A percentile compares a stretch with the other conserved stretches of the same genome.
Evolutionary conservation across 1,140 invertebrate genomes (phyloP).

Genomic region (Heliconius congener): DNA sequence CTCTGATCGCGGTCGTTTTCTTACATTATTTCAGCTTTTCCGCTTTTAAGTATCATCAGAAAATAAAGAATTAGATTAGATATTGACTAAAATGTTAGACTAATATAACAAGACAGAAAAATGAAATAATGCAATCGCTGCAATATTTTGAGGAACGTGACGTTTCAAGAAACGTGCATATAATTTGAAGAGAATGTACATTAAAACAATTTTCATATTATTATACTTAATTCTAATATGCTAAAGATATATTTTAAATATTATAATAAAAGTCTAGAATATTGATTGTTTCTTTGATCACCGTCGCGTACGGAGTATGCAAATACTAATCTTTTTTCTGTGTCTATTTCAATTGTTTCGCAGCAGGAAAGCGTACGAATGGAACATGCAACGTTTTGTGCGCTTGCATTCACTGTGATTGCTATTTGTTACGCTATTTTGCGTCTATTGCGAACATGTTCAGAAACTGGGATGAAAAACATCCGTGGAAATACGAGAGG

Average conservation of each 20-base stretch:
- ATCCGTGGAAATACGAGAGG: slow-evolving; percentile 1
- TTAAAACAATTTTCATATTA: too few relatives aligned
- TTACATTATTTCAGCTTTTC: too few relatives aligned
- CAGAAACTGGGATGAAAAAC: neutral
- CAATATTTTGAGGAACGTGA: too few relatives aligned
- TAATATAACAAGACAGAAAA: neutral
- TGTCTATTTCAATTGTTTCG: slow-evolving; percentile 36
- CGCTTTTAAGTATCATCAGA: too few relatives aligned
- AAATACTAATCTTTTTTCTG: slow-evolving; percentile 14
- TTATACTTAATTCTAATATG: neutral
- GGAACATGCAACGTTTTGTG: slow-evolving; percentile 31
- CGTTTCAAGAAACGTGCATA: too few relatives aligned
- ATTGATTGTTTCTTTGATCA: slow-evolving; percentile 17
- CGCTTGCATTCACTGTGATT: slow-evolving; percentile 37
- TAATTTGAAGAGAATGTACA: too few relatives aligned
- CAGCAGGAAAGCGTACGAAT: slow-evolving; percentile 30
- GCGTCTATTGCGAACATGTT: slow-evolving; percentile 24
- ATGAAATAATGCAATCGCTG: too few relatives aligned
- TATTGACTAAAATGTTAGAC: too few relatives aligned
- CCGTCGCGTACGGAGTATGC: neutral
- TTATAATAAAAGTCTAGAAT: neutral
- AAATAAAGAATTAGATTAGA: too few relatives aligned
- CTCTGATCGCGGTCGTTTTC: neutral
- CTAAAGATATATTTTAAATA: neutral
- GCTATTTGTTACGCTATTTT: slow-evolving; percentile 37